Base-by-base conservation (phyloP, 64 coral and sea anemone species). In the Trachythela sp. region DNA sequence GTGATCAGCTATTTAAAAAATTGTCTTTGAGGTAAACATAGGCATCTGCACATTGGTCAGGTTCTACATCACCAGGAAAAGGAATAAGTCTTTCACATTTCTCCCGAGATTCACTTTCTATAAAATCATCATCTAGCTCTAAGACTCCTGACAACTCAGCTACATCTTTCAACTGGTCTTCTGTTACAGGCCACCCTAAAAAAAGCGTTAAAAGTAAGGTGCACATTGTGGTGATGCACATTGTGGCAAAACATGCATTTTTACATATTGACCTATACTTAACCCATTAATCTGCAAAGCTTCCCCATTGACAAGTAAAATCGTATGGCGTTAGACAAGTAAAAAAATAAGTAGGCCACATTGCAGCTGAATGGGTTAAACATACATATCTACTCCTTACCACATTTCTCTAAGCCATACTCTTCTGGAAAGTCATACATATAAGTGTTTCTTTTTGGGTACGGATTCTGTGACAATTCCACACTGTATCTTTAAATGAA, bases 31-130 rank as follows among this genome's bases (percentile, higher is more conserved):
- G 54, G 76, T 84, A 90, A 48, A 84, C 48, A 84, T 38, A 84
- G 48, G 88, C 76, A 84, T 90, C 76, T 76, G 31, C 42, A 58
- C 75, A 83, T 80, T 90, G 70, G 48, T 54, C 54, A 39, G 88
- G 48, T 76, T 90, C 75, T 37, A 90, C 77, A 32, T 84, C 77
- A 52, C 80, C 88, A 84, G 48, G 45, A 54, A 80, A 50, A 54
- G 88, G 77, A 80, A 90, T 56, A n/a, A n/a, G 15, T 54, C 40
- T 36, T 76, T 90, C 75, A 84, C 88, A 90, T 90, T 83, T 31
- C 40, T 83, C 48, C 38, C 88, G 45, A 8, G 64, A 34, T 29
- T 84, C 88, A 33, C 48, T 18, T 34, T 84, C 32, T 34, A 90
- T 15, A 40, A 84, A 90, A 84, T 90, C 88, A 38, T 51, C 48